Percentiles rank a stretch among this genome's conserved stretches.
Conservation (phyloP, 2,797 vertebrate species). For the Xiphophorus birchmanni region DNA sequence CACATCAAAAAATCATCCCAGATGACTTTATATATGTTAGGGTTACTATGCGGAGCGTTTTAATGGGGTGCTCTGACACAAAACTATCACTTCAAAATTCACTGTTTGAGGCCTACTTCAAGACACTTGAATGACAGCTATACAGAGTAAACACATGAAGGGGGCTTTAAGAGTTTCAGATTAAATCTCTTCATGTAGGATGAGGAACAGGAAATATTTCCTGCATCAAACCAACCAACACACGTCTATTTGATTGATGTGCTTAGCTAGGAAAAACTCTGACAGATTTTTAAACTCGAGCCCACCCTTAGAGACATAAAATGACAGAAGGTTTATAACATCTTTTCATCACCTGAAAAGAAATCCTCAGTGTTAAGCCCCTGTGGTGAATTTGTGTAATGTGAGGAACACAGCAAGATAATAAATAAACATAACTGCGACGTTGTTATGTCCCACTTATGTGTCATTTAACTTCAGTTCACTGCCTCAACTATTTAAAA, state of each 20-base stretch:
- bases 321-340: slow-evolving; percentile 46
- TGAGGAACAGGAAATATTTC: background rate
- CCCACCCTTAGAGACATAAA: slow-evolving; percentile 48
- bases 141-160: slow-evolving; percentile 26
- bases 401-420: slow-evolving; percentile 31
- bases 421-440: slow-evolving; percentile 1
- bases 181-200: slow-evolving; percentile 46
- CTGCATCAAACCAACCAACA: background rate
- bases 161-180: slow-evolving; percentile 31
- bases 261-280: slow-evolving; percentile 48
- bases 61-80: background rate
- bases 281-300: slow-evolving; percentile 59
- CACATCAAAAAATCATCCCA: slow-evolving; percentile 34
- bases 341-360: slow-evolving; percentile 53
- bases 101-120: background rate
- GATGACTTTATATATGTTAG: slow-evolving; percentile 18
- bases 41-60: background rate
- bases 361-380: slow-evolving; percentile 55
- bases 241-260: slow-evolving; percentile 1
- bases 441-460: background rate
- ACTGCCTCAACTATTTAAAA: background rate
- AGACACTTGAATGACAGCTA: slow-evolving; percentile 34
- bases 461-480: slow-evolving; percentile 1
- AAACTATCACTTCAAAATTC: background rate
- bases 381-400: slow-evolving; percentile 56